phyloP scores from a whole-genome alignment of 2,113 vertebrate species.

The Leucosticte australis region DNA sequence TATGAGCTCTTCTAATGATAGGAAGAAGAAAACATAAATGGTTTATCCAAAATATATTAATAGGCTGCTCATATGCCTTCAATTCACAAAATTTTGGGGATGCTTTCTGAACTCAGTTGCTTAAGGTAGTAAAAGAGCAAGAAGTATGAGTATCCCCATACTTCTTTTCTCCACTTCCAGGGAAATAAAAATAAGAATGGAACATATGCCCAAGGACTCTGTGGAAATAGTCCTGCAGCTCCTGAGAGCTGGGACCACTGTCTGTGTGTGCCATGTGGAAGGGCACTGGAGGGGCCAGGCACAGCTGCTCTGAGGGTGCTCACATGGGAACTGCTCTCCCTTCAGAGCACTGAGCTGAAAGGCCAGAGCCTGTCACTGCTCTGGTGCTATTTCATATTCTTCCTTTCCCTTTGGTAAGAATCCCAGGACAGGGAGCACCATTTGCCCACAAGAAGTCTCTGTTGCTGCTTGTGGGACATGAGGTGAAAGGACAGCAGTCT shows the following conservation, averaged over 20 bases:
- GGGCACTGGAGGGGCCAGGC: background rate
- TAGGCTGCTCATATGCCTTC: background rate
- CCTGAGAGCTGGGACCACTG: background rate
- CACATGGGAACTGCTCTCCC: background rate
- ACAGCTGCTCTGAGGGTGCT: background rate
- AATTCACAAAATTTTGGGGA: background rate
- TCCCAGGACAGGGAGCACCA: accelerated
- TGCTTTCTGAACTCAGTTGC: background rate
- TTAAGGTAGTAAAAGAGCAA: background rate
- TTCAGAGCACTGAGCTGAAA: background rate
- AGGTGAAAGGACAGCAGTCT: background rate
- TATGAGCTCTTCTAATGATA: background rate
- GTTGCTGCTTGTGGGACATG: background rate
- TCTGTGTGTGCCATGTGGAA: background rate
- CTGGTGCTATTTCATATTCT: background rate
- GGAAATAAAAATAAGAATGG: background rate
- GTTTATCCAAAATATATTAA: background rate
- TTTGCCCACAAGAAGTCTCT: background rate
- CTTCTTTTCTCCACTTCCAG: background rate
- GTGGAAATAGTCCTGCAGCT: background rate
- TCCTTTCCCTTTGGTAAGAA: background rate
- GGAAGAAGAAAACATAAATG: background rate
- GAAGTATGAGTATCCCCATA: too few species aligned
- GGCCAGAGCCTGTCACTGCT: background rate
- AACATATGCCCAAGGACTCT: background rate